Evolutionary conservation across 2,113 vertebrate genomes (phyloP), one percentile per base, ranked within the genome.

Genomic region (Aleadryas rufinucha): DNA sequence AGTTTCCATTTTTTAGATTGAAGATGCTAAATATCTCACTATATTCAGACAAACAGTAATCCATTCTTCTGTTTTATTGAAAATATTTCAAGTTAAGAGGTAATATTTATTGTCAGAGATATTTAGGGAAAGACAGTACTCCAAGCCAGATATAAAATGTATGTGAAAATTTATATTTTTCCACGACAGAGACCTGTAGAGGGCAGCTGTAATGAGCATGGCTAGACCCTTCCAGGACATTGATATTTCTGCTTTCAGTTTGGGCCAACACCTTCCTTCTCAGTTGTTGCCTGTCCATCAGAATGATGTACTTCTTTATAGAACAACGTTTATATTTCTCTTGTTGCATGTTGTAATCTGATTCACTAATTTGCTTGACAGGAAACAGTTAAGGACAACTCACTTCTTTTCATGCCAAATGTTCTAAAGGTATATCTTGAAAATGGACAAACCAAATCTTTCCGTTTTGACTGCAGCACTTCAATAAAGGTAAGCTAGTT

Each of bases 381-480:
- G 99, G 99, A 99, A 98, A 99, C 98, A 17, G 98, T 99, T 97
- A 99, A 99, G 98, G 99, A 99, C 96, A 99, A 99, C 96, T 99
- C 99, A 4, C 99, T 99, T 95, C 99, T 99, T 97, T 99, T 99
- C 92, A 99, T 99, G 99, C 99, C 99, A 99, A 99, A 99, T 98
- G 99, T 99, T 98, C 97, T 99, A 97, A 99, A 99, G 97, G 99
- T 99, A 45, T 99, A 99, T 97, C 98, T 99, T 97, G 99, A 99
- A 98, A 99, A 99, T 68, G 99, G 99, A 90, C 99, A 99, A 97
- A 99, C 99, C 74, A 99, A 99, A 98, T 99, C 99, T 59, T 99
- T 99, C 97, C 99, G 98, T 93, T 99, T 99, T 97, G 99, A 99
- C 98, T 99, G 98, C 98, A 99, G 98, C 97, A 99, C 99, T 95